These are phyloP conservation scores for Mycteria americana DNA, from an alignment of 2,797 vertebrate species.

Conservation along the genomic window DNA sequence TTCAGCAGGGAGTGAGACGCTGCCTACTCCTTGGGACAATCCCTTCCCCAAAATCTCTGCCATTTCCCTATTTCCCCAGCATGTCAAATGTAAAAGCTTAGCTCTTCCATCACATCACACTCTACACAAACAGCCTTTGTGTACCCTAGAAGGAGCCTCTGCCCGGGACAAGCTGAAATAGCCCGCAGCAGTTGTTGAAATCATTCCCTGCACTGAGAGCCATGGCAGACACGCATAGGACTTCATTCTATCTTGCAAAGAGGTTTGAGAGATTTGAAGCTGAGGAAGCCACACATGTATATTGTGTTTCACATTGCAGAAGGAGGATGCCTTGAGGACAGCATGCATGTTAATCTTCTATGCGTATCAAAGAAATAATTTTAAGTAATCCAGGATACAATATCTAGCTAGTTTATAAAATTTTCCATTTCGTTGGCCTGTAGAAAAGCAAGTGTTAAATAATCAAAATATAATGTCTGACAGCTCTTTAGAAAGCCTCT, in stretches of 20 bases:
- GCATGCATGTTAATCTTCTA: not conserved
- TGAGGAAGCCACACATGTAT: not conserved
- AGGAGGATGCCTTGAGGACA: not conserved
- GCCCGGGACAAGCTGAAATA: not conserved
- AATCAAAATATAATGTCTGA: not conserved
- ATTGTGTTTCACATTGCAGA: not conserved
- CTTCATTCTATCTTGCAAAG: not conserved
- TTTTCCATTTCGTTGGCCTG: not conserved
- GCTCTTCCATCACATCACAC: not conserved
- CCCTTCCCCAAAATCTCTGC: not conserved
- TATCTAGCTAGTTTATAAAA: not conserved
- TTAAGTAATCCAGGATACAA: not conserved
- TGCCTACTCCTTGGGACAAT: not conserved
- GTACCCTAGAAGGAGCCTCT: not conserved
- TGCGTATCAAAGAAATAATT: not conserved
- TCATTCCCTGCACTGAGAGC: fast-evolving
- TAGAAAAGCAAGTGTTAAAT: not conserved
- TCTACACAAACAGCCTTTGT: not conserved
- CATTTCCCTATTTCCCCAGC: not conserved
- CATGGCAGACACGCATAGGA: not conserved
- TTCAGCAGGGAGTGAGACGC: not conserved
- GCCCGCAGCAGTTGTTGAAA: not conserved
- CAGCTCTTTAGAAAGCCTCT: slow-evolving; percentile 9
- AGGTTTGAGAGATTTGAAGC: not conserved
- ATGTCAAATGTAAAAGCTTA: not conserved